phyloP scores from a whole-genome alignment of 2,113 vertebrate species.

The Bubo blakistoni region DNA sequence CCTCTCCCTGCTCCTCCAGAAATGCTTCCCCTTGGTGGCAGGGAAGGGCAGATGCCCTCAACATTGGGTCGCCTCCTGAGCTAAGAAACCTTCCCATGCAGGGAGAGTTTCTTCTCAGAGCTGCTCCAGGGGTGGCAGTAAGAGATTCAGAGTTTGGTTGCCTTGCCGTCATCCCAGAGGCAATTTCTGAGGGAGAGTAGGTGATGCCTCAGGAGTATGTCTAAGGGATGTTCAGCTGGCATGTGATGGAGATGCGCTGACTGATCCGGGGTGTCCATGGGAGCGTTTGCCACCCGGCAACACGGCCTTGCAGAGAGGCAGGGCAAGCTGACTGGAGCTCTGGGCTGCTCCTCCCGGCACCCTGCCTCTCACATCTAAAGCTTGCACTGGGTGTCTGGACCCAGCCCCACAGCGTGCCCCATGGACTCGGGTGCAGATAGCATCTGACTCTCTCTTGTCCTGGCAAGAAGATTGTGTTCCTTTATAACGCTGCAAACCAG shows the following conservation, averaged over 20 bases:
- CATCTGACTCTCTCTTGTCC: slow-evolving; percentile 15
- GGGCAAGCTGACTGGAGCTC: not conserved
- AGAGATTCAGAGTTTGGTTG: not conserved
- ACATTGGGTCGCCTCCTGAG: not conserved
- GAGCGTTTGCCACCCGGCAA: not conserved
- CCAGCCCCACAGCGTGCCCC: not conserved
- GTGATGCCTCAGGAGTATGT: not conserved
- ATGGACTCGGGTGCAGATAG: not conserved
- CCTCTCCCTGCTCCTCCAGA: not conserved
- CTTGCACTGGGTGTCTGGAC: slow-evolving; percentile 13
- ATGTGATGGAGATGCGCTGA: not conserved
- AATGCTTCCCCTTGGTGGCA: not conserved
- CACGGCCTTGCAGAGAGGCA: not conserved
- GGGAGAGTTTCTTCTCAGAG: not conserved
- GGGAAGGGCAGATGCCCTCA: not conserved
- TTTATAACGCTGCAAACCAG: not conserved
- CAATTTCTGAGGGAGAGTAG: not conserved
- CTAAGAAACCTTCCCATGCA: not conserved
- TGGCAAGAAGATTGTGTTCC: not conserved
- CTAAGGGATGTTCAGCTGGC: not conserved
- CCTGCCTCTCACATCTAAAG: not conserved
- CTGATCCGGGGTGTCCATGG: not conserved
- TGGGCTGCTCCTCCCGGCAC: not conserved
- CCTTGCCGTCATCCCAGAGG: not conserved
- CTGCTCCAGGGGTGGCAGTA: not conserved